Evolutionary conservation across 37 sponge, comb jelly and placozoan genomes (phyloP), one percentile per base, ranked within the genome.

Genomic region (Ianthella basta): DNA sequence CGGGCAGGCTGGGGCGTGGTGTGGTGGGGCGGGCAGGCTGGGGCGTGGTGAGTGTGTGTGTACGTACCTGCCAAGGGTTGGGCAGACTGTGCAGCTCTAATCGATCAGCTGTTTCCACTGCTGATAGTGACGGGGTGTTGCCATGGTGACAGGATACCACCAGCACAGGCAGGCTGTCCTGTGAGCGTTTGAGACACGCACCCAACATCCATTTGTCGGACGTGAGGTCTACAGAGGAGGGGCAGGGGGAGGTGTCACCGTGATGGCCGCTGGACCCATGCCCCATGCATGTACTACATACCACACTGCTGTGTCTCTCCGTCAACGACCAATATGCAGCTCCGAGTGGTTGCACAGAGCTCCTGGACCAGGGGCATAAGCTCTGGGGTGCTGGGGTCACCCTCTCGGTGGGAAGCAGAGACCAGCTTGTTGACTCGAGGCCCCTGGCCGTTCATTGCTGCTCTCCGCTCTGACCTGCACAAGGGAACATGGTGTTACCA

Each of bases 31-130:
- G 24, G 24, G 72, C 54, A 4, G 18, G 72, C 20, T 27, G 14
- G 41, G 4, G 20, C 20, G 30, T 4, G 33, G 27, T 41, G 15
- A 32, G 13, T 55, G 6, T 53, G 8, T 54, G 20, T 27, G 20
- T 19, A 0, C 56, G 12, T 56, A 86, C 87, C 87, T 86, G 87
- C 87, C 87, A 86, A 10, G 87, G 87, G 10, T 70, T 82, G 6
- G 80, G 55, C 65, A 86, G 65, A 21, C 32, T 63, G 30, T 67
- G 61, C 14, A 86, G 59, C 0, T 67, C 57, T 0, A 86, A 69
- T 68, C 53, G 66, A 44, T 86, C 55, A 0, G 87, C 87, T 38
- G 80, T 56, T 50, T 80, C 69, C 57, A 66, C 69, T 40, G 81
- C 44, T 21, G 68, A 16, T 18, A 36, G 80, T 3, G 81, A 15